Base-by-base conservation (phyloP, 2,113 vertebrate genomes). In the Acinonyx jubatus region DNA sequence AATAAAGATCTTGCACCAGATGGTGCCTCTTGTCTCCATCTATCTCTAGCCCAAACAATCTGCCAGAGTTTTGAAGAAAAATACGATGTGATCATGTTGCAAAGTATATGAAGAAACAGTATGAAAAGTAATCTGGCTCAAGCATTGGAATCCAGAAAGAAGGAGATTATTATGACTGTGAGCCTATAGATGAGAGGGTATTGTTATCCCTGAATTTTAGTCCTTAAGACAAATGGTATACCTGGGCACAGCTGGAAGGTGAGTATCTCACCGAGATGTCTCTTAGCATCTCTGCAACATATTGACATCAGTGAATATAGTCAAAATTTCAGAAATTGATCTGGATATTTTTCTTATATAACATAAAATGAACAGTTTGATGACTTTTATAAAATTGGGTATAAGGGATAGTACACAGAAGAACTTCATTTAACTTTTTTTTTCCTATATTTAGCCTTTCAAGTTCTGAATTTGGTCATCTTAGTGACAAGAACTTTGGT, bases 11-110 rank as follows among this genome's bases (percentile, higher is more conserved):
- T 98, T 98, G 88, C 94, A 98, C 98, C 99, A 99, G 98, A 99
- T 99, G 99, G 99, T 99, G 98, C 98, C 98, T 99, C 98, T 98
- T 99, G 98, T 99, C 98, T 99, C 98, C 98, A 99, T 99, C 98
- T 98, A 98, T 98, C 98, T 99, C 98, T 98, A 99, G 98, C 98
- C 99, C 98, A 99, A 99, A 99, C 99, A 99, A 98, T 99, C 99
- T 99, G 99, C 98, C 98, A 98, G 98, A 99, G 98, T 99, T 99
- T 99, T 98, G 98, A 98, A 98, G 98, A 98, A 98, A 99, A 99
- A 98, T 98, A 98, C 98, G 97, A 99, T 99, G 98, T 98, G 98
- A 98, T 98, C 99, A 65, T 98, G 96, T 98, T 98, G 98, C 98
- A 98, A 98, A 99, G 98, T 98, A 96, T 97, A 97, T 82, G 97